Conservation (phyloP, 2,888 invertebrate species). For the Atethmia centrago region DNA sequence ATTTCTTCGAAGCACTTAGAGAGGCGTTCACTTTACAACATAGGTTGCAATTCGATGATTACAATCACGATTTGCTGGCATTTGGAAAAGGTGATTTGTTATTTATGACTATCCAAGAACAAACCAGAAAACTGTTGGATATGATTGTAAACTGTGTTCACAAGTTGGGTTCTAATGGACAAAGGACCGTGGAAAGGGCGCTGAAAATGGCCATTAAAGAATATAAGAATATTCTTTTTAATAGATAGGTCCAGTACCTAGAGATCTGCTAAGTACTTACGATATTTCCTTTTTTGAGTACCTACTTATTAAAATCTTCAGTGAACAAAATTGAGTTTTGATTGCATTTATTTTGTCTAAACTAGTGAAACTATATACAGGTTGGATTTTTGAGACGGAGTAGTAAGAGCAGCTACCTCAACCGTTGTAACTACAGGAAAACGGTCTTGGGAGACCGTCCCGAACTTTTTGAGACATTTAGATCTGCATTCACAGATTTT, state of each 20-base stretch:
- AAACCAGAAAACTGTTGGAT: constrained; percentile 65
- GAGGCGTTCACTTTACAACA: constrained; percentile 73
- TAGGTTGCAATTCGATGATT: constrained; percentile 74
- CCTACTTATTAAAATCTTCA: constrained; percentile 25
- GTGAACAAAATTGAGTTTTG: constrained; percentile 1
- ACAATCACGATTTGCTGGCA: constrained; percentile 68
- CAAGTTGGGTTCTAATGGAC: constrained; percentile 60
- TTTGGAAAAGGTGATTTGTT: constrained; percentile 61
- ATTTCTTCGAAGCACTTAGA: constrained; percentile 77
- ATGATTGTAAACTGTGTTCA: constrained; percentile 63
- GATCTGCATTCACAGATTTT: too few relatives aligned
- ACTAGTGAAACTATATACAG: background rate
- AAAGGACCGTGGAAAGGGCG: constrained; percentile 62
- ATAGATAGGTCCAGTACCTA: background rate
- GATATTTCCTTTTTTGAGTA: background rate
- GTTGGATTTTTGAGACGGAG: too few relatives aligned
- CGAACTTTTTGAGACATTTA: too few relatives aligned
- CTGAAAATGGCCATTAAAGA: constrained; percentile 73
- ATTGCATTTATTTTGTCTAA: constrained; percentile 2
- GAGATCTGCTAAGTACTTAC: background rate
- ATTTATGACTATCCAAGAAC: constrained; percentile 48
- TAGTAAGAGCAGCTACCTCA: too few relatives aligned
- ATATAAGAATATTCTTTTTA: constrained; percentile 49
- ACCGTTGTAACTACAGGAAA: too few relatives aligned
- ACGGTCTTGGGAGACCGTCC: too few relatives aligned